phyloP scores from a whole-genome alignment of 2,888 invertebrate genomes.

The Drosophila kanekoi region DNA sequence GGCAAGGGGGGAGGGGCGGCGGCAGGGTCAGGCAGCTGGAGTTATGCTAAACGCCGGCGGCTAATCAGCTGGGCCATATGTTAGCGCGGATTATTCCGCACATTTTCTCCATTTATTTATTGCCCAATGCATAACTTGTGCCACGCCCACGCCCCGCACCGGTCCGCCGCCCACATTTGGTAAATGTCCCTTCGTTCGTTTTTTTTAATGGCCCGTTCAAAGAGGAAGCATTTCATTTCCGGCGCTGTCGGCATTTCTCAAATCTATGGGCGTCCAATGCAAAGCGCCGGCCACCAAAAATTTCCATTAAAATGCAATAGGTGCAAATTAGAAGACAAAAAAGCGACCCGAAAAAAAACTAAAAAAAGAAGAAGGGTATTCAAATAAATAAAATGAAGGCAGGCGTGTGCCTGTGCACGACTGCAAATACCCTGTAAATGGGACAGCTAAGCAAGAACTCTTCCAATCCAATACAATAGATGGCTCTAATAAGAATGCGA shows the following conservation, averaged over 20 bases:
- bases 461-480: neutral
- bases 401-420: neutral
- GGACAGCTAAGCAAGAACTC: no score
- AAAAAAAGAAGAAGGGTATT: slow-evolving; percentile 6
- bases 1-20: neutral
- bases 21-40: slow-evolving; percentile 3
- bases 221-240: slow-evolving; percentile 83
- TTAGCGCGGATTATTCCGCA: slow-evolving; percentile 65
- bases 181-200: slow-evolving; percentile 29
- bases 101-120: slow-evolving; percentile 61
- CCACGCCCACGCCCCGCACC: no score
- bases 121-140: slow-evolving; percentile 53
- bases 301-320: slow-evolving; percentile 76
- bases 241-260: slow-evolving; percentile 81
- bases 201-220: slow-evolving; percentile 8
- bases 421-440: slow-evolving; percentile 5
- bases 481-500: neutral
- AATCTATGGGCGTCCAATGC: slow-evolving; percentile 81
- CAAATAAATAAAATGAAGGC: slow-evolving; percentile 37
- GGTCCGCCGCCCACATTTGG: neutral
- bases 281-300: slow-evolving; percentile 59
- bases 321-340: slow-evolving; percentile 74
- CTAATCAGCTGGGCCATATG: slow-evolving; percentile 75
- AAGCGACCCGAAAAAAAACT: slow-evolving; percentile 19
- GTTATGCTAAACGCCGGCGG: slow-evolving; percentile 33